A percentile compares a stretch with the other conserved stretches of the same genome.
phyloP scores from a whole-genome alignment of 2,797 vertebrate species.

The Gila robusta region DNA sequence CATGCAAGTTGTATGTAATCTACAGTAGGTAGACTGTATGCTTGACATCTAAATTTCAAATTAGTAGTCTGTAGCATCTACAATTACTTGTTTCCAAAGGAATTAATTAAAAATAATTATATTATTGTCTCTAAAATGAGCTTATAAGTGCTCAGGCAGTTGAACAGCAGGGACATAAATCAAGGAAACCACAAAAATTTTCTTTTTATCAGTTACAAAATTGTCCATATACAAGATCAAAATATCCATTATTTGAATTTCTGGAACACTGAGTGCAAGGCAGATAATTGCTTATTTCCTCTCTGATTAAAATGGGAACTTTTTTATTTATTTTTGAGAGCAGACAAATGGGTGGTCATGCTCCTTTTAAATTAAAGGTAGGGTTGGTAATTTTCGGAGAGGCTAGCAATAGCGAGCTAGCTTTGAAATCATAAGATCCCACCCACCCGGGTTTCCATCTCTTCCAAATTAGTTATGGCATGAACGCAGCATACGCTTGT shows the following conservation, averaged over 20 bases:
- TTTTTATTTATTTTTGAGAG: background rate
- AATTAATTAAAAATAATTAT: conserved; percentile 11
- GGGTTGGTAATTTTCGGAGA: too few relatives aligned
- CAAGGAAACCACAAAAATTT: background rate
- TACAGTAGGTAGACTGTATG: too few relatives aligned
- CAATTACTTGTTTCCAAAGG: background rate
- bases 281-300: conserved; percentile 23
- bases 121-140: conserved; percentile 4
- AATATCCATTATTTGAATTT: conserved; percentile 19
- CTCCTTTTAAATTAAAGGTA: background rate
- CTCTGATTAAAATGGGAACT: background rate
- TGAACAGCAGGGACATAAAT: background rate
- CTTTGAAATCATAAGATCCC: too few relatives aligned
- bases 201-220: background rate
- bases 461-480: too few relatives aligned
- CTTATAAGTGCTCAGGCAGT: background rate
- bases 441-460: too few relatives aligned
- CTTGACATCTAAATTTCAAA: background rate
- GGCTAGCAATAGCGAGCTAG: too few relatives aligned
- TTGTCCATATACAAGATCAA: conserved; percentile 8
- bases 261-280: background rate
- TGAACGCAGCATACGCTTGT: too few relatives aligned
- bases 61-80: background rate
- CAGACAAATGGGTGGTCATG: background rate
- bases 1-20: background rate